Conservation (phyloP, 2,113 vertebrate species). For the Carassius gibelio region DNA sequence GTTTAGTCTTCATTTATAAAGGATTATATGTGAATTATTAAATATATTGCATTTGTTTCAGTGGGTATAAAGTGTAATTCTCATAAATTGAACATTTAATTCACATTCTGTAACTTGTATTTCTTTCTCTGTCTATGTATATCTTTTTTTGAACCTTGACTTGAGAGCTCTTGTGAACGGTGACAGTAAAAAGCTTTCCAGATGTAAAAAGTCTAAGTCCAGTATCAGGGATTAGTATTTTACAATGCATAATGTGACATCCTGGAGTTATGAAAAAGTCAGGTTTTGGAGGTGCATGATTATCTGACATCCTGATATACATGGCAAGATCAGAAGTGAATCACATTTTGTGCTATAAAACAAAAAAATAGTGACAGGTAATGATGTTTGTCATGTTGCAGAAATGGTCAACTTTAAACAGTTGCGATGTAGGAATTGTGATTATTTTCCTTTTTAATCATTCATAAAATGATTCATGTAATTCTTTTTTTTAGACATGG, state of each 20-base stretch:
- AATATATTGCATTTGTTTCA: constrained; percentile 18
- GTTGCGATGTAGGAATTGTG: background rate
- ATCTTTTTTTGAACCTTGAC: background rate
- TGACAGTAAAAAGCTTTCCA: background rate
- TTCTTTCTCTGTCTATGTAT: background rate
- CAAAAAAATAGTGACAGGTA: background rate
- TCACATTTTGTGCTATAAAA: no score
- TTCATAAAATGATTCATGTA: no score
- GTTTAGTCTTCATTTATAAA: background rate
- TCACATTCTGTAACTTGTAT: background rate
- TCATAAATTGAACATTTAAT: background rate
- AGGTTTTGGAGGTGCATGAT: no score
- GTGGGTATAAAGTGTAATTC: background rate
- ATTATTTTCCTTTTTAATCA: background rate
- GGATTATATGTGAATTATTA: background rate
- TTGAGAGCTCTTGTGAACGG: background rate
- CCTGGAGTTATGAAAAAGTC: background rate
- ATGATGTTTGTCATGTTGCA: background rate
- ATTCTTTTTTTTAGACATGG: background rate
- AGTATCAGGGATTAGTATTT: background rate
- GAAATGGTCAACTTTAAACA: no score
- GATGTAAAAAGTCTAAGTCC: background rate
- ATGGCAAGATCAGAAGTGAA: background rate
- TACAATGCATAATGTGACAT: background rate
- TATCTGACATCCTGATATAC: background rate